Evolutionary conservation across 2,888 invertebrate species (phyloP).

Genomic region (Hyppa rectilinea): DNA sequence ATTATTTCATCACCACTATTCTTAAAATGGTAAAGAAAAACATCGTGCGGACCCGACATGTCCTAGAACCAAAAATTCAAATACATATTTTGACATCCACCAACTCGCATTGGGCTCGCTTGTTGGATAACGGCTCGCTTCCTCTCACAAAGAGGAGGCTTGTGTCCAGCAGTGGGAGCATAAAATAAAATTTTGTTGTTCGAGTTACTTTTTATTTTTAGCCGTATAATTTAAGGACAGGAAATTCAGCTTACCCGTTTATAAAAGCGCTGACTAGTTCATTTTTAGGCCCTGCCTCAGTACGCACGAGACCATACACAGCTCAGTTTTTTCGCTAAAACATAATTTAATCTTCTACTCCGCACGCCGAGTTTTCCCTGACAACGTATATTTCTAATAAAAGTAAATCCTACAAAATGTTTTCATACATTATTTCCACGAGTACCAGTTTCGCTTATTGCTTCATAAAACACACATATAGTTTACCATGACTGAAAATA

Average conservation of each 20-base stretch:
- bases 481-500: constrained; percentile 23
- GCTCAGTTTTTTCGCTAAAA: constrained; percentile 11
- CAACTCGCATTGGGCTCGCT: too few relatives aligned
- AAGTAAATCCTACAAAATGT: constrained; percentile 33
- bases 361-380: background rate
- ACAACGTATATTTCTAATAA: constrained; percentile 8
- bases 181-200: too few relatives aligned
- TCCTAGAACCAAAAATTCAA: too few relatives aligned
- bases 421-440: constrained; percentile 26
- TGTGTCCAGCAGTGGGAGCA: too few relatives aligned
- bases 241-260: background rate
- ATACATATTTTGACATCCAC: too few relatives aligned
- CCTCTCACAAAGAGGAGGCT: too few relatives aligned
- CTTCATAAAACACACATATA: constrained; percentile 28
- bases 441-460: constrained; percentile 29
- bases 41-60: too few relatives aligned
- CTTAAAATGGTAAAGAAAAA: too few relatives aligned
- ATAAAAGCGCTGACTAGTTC: background rate
- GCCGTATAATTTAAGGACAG: background rate
- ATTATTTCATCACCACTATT: too few relatives aligned
- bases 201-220: background rate
- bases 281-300: constrained; percentile 1
- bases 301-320: background rate
- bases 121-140: too few relatives aligned
- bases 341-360: constrained; percentile 38